phyloP scores from a whole-genome alignment of 2,888 invertebrate species.

The Ashinkailepas kermadecensis region DNA sequence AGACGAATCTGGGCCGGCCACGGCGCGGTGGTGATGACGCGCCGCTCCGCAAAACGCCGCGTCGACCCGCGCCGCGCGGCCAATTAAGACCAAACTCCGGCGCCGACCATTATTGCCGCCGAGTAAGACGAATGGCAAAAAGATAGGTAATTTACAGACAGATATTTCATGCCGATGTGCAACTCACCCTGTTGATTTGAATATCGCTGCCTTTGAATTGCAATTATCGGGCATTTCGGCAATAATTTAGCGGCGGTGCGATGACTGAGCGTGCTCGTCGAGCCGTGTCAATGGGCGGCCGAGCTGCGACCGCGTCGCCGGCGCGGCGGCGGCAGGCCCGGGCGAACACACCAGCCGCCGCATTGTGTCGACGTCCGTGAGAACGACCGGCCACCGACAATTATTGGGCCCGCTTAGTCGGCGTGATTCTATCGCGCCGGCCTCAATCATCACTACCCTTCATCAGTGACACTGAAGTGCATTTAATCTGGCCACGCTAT shows the following conservation, averaged over 20 bases:
- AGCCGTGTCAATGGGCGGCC: background rate
- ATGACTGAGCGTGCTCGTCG: background rate
- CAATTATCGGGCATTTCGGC: constrained; percentile 19
- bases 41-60: background rate
- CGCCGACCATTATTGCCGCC: background rate
- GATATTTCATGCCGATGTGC: constrained; percentile 19
- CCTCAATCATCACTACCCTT: constrained; percentile 22
- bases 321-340: background rate
- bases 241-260: constrained; percentile 9
- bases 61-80: background rate
- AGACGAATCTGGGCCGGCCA: background rate
- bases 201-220: constrained; percentile 23
- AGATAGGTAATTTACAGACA: constrained; percentile 23
- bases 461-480: constrained; percentile 20
- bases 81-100: constrained; percentile 1
- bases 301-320: background rate
- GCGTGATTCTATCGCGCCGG: constrained; percentile 9
- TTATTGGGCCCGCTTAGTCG: constrained; percentile 5
- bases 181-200: constrained; percentile 16
- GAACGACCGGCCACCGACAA: background rate
- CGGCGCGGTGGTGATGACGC: background rate
- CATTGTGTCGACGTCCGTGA: constrained; percentile 5
- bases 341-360: background rate
- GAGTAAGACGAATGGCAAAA: constrained; percentile 14
- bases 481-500: constrained; percentile 18